Evolutionary conservation across 2,888 invertebrate species (phyloP), one percentile per base, ranked within the genome.

Genomic region (Microchrysa polita): DNA sequence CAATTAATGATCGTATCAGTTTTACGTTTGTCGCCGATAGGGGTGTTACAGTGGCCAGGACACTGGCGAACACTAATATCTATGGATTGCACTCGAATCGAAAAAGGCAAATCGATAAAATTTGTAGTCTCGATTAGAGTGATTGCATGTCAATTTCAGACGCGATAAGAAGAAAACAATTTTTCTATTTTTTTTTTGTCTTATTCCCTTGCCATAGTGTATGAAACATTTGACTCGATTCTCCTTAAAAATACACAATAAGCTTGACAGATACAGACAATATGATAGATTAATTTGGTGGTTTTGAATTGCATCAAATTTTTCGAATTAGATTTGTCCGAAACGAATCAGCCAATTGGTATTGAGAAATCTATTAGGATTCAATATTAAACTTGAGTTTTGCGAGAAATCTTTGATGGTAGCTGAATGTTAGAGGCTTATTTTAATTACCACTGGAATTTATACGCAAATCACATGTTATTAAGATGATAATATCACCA

Each of bases 1-100:
- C 67, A 27, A 67, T 67, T 67, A 67, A 67, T 67, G 53, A 67
- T 52, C 52, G 27, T 53, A 67, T 23, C n/a, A 67, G 52, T 67
- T 53, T 67, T 67, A 67, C 9, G 52, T 53, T 27, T n/a, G 48
- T n/a, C 16, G 48, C 48, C 14, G 42, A 42, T 10, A n/a, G 14
- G 48, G 48, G 12, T 48, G 48, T n/a, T n/a, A n/a, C n/a, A 48
- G 48, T 4, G 48, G 12, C 48, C 48, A 48, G 48, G 48, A 48
- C 12, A 48, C 48, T 42, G 42, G 42, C 7, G 42, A 12, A 42
- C 42, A 42, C 48, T 48, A n/a, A 10, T 9, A 48, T 2, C 14
- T 4, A 48, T 2, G 48, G 16, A n/a, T 48, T 7, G 48, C n/a
- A n/a, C n/a, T n/a, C n/a, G n/a, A 48, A 48, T n/a, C 27, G 27